A percentile compares a stretch with the other conserved stretches of the same genome.
Evolutionary conservation across 2,113 vertebrate species (phyloP).

Genomic region (Meleagris gallopavo): DNA sequence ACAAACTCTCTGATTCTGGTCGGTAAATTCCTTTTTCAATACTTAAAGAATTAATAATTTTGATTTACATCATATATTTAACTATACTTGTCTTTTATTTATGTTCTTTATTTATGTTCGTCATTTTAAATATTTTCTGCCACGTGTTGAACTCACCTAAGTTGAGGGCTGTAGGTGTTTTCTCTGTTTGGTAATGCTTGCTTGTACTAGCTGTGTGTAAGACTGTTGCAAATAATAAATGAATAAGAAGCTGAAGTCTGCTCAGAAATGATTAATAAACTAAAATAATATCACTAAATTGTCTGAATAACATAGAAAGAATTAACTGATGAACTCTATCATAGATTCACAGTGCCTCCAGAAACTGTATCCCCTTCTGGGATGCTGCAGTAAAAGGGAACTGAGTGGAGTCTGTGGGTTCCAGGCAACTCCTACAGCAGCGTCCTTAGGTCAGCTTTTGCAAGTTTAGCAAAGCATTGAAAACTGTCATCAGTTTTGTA

Average conservation of each 20-base stretch:
- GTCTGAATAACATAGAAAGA: background rate
- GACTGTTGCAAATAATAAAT: background rate
- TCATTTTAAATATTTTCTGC: background rate
- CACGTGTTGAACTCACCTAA: background rate
- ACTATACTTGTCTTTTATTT: background rate
- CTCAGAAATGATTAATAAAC: background rate
- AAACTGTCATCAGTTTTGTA: background rate
- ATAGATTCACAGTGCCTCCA: fast-evolving
- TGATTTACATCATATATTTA: background rate
- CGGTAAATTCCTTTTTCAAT: background rate
- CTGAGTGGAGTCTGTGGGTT: background rate
- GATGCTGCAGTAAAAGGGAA: background rate
- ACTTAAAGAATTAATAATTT: background rate
- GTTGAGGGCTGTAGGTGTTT: background rate
- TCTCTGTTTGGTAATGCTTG: background rate
- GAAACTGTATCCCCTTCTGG: background rate
- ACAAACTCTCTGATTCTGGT: background rate
- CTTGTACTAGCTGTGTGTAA: background rate
- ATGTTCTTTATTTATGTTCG: background rate
- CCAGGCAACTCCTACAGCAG: too few relatives aligned
- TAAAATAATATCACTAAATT: background rate
- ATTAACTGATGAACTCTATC: background rate
- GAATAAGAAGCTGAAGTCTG: background rate
- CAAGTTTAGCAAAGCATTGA: background rate
- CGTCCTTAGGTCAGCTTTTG: background rate